phyloP scores from a whole-genome alignment of 2,888 invertebrate genomes.

The Anodontia alba region DNA sequence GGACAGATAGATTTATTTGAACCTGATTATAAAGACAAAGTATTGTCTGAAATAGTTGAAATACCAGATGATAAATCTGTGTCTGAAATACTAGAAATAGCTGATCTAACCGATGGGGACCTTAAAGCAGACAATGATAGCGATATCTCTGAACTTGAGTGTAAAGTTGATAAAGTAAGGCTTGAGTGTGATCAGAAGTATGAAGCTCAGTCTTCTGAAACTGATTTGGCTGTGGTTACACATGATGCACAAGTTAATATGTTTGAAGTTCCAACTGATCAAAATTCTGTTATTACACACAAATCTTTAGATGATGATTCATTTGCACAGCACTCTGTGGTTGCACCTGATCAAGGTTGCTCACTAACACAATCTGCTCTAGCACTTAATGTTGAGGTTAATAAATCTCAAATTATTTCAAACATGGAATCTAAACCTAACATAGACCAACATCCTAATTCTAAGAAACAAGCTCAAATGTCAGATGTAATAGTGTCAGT shows the following conservation, averaged over 20 bases:
- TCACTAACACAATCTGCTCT: background rate
- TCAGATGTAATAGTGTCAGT: background rate
- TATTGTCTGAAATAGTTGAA: background rate
- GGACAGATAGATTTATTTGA: slow-evolving; percentile 15
- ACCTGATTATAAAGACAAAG: background rate
- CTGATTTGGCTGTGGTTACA: background rate
- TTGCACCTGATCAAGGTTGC: background rate
- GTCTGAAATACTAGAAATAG: background rate
- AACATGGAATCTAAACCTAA: background rate
- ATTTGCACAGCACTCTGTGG: background rate
- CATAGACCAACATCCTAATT: background rate
- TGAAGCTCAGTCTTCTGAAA: background rate
- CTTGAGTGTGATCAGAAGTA: background rate
- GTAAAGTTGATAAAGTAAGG: slow-evolving; percentile 1
- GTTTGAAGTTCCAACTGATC: background rate
- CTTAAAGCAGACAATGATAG: background rate
- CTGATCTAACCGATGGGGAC: background rate
- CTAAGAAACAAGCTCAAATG: background rate
- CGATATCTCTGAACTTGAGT: background rate
- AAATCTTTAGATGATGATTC: background rate
- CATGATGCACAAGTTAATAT: background rate
- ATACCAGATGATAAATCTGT: background rate
- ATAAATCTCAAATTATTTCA: background rate
- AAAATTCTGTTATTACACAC: background rate
- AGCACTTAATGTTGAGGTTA: background rate